Base-by-base conservation (phyloP, 2,797 vertebrate genomes). In the Myripristis jacobus region DNA sequence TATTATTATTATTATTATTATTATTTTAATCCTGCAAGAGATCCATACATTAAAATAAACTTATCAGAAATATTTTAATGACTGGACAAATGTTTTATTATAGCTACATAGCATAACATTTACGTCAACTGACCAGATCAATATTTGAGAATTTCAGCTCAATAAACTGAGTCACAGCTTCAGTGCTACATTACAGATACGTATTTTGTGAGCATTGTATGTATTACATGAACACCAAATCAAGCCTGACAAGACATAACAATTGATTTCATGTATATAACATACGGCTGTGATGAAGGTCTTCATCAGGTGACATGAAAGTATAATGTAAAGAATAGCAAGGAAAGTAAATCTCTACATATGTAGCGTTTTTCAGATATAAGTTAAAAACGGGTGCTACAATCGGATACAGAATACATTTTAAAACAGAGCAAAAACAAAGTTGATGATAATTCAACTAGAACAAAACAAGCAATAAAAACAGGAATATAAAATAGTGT, bases 21-120 rank as follows among this genome's bases (percentile, higher is more conserved):
- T n/a, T n/a, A n/a, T n/a, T n/a, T n/a, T 3, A 72, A 85, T 73
- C 77, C 73, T 73, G 24, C 70, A 77, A 67, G 58, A 75, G 21
- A 43, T 24, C 10, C 25, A 24, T 46, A 66, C 11, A 3, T 52
- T 61, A 29, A 79, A 66, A 53, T 66, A 38, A 66, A 54, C 25
- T 43, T 10, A 38, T 51, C 38, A 75, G 73, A 64, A 72, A 82
- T 70, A 53, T 53, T 53, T 6, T 31, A 15, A 62, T 25, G 27
- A 27, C 21, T 19, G 36, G 64, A 76, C 54, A 64, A 73, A 80
- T 15, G 27, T 25, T 53, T 53, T 22, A 60, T 25, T 46, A 46
- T n/a, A 27, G 24, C 19, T 29, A 44, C 8, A 46, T 18, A 61
- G 25, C 25, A 41, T n/a, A n/a, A n/a, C 52, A 71, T 57, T 57